Conservation (phyloP, 2,113 vertebrate species). For the Loxodonta africana region DNA sequence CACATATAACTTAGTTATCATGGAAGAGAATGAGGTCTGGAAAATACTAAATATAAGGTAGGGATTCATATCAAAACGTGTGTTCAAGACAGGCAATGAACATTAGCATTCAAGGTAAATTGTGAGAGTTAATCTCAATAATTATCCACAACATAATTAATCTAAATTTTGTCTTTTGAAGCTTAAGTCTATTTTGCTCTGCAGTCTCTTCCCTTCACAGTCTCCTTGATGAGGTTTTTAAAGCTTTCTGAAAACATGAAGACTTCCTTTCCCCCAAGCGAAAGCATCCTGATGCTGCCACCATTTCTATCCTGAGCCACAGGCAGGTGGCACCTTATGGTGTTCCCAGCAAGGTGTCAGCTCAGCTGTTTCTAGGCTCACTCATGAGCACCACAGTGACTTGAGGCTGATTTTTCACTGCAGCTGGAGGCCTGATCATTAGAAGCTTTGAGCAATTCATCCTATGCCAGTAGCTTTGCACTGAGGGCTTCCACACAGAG, state of each 20-base stretch:
- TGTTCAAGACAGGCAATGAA: not conserved
- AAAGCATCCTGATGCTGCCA: not conserved
- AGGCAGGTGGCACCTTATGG: not conserved
- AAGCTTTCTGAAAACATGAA: not conserved
- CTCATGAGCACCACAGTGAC: not conserved
- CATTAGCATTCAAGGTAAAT: slow-evolving; percentile 31
- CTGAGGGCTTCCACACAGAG: not conserved
- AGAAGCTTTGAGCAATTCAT: not conserved
- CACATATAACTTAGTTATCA: not conserved
- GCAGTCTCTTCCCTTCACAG: not conserved
- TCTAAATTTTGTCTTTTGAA: not conserved
- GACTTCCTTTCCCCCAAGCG: not conserved
- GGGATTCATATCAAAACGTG: not conserved
- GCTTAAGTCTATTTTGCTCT: not conserved
- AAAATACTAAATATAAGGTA: not conserved
- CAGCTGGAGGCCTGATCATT: not conserved
- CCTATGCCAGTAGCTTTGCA: not conserved
- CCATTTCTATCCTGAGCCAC: not conserved
- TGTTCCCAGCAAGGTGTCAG: not conserved
- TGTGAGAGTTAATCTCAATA: not conserved
- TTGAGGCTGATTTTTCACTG: not conserved
- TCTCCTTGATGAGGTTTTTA: not conserved
- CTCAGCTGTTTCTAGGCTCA: not conserved
- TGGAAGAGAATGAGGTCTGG: not conserved
- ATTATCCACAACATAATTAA: not conserved